phyloP scores from a whole-genome alignment of 2,113 vertebrate genomes.

The Nerophis ophidion region DNA sequence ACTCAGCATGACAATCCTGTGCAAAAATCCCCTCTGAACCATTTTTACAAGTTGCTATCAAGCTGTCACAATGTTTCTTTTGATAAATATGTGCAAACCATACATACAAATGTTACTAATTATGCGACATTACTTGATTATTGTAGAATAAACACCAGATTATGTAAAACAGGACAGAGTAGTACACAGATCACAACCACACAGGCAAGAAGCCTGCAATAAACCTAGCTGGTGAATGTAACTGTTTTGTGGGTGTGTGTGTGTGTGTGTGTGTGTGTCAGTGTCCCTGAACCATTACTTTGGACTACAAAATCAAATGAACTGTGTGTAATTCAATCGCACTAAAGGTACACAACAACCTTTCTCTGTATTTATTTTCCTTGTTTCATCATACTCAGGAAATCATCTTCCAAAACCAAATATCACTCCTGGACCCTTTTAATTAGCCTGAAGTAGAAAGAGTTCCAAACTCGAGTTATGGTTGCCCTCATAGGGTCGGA shows the following conservation, averaged over 20 bases:
- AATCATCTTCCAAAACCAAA: slow-evolving; percentile 9
- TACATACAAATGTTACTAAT: not conserved
- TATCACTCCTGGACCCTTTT: slow-evolving; percentile 19
- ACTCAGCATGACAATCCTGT: slow-evolving; percentile 27
- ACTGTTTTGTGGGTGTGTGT: slow-evolving; percentile 11
- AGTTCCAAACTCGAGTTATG: too few species aligned
- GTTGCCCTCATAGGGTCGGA: too few species aligned
- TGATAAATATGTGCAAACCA: not conserved
- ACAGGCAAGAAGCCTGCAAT: slow-evolving; percentile 35
- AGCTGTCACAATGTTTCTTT: slow-evolving; percentile 48
- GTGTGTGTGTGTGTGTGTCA: slow-evolving; percentile 21
- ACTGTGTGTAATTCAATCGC: slow-evolving; percentile 62
- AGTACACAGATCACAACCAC: slow-evolving; percentile 34
- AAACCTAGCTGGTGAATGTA: slow-evolving; percentile 28
- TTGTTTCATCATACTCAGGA: not conserved
- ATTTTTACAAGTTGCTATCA: slow-evolving; percentile 34
- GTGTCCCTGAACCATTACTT: slow-evolving; percentile 34
- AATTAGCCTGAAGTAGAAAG: not conserved
- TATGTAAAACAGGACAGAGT: not conserved
- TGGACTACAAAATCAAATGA: slow-evolving; percentile 58
- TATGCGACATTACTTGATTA: slow-evolving; percentile 4
- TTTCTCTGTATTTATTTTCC: not conserved
- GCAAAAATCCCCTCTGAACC: slow-evolving; percentile 39
- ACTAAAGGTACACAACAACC: slow-evolving; percentile 32
- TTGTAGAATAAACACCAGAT: slow-evolving; percentile 18